Percentiles rank a stretch among this genome's conserved stretches.
phyloP scores from a whole-genome alignment of 2,113 vertebrate genomes.

The Lasiurus borealis region DNA sequence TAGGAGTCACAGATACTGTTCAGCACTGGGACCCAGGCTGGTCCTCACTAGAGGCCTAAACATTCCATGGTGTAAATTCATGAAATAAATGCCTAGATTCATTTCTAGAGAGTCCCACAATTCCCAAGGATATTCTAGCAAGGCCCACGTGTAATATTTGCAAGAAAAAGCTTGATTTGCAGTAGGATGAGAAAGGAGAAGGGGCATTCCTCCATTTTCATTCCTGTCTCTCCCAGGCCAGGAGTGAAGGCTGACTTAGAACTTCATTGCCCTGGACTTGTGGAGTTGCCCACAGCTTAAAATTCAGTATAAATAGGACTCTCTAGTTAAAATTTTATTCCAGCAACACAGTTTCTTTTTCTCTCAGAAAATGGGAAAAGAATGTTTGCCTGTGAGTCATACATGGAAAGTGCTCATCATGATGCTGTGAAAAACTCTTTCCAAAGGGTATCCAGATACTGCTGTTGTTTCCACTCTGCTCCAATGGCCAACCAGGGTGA shows the following conservation, averaged over 20 bases:
- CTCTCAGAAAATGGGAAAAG: conserved; percentile 66
- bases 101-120: conserved; percentile 6
- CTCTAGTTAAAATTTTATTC: conserved; percentile 56
- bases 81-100: background rate
- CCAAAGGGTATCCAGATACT: conserved; percentile 47
- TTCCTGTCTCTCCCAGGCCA: background rate
- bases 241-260: background rate
- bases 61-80: background rate
- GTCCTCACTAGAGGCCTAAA: background rate
- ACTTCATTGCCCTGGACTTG: background rate
- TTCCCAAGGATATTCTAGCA: background rate
- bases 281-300: background rate
- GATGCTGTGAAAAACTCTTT: conserved; percentile 62
- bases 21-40: background rate
- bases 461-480: conserved; percentile 30
- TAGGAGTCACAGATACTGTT: background rate
- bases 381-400: conserved; percentile 59
- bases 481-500: background rate
- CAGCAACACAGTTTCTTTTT: conserved; percentile 61
- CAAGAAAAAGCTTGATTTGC: background rate
- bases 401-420: conserved; percentile 63
- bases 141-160: background rate
- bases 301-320: conserved; percentile 50
- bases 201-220: background rate
- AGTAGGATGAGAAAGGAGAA: background rate